Base-by-base conservation (phyloP, 2,888 invertebrate species). In the Argynnis bischoffii region DNA sequence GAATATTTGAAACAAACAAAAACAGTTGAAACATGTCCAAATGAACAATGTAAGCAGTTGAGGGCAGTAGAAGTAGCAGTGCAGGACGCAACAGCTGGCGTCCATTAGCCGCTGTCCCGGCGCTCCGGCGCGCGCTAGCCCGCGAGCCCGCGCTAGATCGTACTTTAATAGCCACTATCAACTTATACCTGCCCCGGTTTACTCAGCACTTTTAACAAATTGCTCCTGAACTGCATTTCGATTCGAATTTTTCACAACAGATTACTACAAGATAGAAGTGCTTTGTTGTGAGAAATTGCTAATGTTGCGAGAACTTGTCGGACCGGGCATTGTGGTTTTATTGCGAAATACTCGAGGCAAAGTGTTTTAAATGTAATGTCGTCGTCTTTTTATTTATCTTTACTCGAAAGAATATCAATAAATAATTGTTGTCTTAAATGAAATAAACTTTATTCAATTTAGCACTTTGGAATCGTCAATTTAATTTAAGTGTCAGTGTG, bases 101-200 rank as follows among this genome's bases (percentile, higher is more conserved):
- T 26, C 21, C 60, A 48, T 55, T 55, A 47, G 47, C 74, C 70
- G 74, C 74, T 74, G 76, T 72, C 76, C 73, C 70, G 72, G 70
- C 69, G 55, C 67, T 56, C 57, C 66, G 60, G 55, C 18, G 26
- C 68, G 67, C 64, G 69, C 59, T 5, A 21, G 64, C 15, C 68
- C 67, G 66, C 67, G 46, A 51, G 21, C 60, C 48, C 63, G 63
- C 66, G 74, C 74, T 72, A 71, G 76, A 79, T 77, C 73, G 69
- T 65, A 75, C 72, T 79, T 78, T 77, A 77, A 78, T 79, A 75
- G 75, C 76, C 11, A 61, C 64, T 74, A 68, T 64, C 60, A 60
- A 60, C 64, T 64, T 68, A 64, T 51, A 68, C 60, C 60, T 60
- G 60, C 46, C 50, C 46, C 59, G 16, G 60, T 55, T 61, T 66